phyloP scores from a whole-genome alignment of 2,888 invertebrate genomes.

The Rhaphigaster nebulosa region DNA sequence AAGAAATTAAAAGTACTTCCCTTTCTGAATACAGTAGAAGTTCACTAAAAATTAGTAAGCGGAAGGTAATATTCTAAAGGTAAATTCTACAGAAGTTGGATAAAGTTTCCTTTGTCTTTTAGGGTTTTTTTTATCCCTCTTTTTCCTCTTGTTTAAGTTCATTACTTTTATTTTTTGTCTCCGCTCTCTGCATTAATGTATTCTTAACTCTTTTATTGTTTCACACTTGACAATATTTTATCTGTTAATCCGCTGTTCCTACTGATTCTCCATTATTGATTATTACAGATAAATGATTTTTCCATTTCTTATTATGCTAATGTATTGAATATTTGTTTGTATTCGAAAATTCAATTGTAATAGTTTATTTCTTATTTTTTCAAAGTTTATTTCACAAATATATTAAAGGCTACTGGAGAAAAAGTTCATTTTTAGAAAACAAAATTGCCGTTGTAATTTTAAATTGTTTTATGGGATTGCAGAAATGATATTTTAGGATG shows the following conservation, averaged over 20 bases:
- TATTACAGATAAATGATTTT: no score
- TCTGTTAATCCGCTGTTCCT: neutral
- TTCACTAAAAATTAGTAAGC: conserved; percentile 31
- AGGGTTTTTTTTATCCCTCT: neutral
- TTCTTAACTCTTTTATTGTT: neutral
- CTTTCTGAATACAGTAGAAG: conserved; percentile 13
- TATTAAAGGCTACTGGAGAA: no score
- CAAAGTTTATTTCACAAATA: no score
- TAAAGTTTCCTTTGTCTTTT: conserved; percentile 13
- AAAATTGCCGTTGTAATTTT: no score
- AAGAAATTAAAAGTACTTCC: conserved; percentile 31
- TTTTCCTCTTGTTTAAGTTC: conserved; percentile 20
- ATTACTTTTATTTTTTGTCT: conserved; percentile 6
- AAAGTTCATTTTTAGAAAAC: no score
- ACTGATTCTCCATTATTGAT: neutral
- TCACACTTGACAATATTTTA: neutral
- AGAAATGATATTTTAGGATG: no score
- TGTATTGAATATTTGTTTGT: no score
- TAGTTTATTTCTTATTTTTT: no score
- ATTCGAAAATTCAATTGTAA: no score
- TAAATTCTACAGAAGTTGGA: conserved; percentile 24
- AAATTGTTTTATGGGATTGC: no score
- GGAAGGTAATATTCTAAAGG: conserved; percentile 30
- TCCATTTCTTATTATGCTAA: no score
- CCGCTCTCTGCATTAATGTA: neutral